Base-by-base conservation (phyloP, 1,140 invertebrate species). In the Archivesica marissinica region DNA sequence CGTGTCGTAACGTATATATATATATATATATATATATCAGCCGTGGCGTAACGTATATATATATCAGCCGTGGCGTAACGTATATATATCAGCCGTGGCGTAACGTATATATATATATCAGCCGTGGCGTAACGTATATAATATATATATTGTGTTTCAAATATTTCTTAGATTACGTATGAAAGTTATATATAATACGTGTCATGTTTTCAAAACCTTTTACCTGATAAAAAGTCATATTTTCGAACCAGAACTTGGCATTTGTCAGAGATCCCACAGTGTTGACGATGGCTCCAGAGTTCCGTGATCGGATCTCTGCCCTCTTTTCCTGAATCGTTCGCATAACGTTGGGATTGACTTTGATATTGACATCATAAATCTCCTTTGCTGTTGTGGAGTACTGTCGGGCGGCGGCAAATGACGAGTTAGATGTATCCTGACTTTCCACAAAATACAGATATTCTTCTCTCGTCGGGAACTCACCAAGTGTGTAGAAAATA, bases 401-500 rank as follows among this genome's bases (percentile, higher is more conserved):
- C 39, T 80, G 59, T 28, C 85, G 72, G 11, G 88, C 89, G 28
- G 89, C 87, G 44, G 83, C 75, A 70, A 90, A 89, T 17, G 88
- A 86, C 0, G 80, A 68, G 33, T 87, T 89, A 2, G 87, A 87
- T 0, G 77, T 85, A 28, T 89, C 87, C 39, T 90, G 89, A 38
- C 87, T 88, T 64, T 91, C 87, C 0, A 88, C 52, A 78, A 90
- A 91, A 11, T 72, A 66, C 3, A 88, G 52, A 77, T 91, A 90
- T 23, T 90, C 88, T 13, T 88, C 86, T 56, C 83, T 56, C 15
- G 76, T 84, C 25, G 61, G 39, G 70, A 91, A 91, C 13, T 81
- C 68, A 13, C 90, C 90, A 15, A 70, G 54, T 2, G 87, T 81
- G 44, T 85, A 90, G 66, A 86, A 91, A 11, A 87, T 79, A 20